These are phyloP conservation scores for Cinclus mexicanus DNA, from an alignment of 2,113 vertebrate genomes.

Conservation along the genomic window DNA sequence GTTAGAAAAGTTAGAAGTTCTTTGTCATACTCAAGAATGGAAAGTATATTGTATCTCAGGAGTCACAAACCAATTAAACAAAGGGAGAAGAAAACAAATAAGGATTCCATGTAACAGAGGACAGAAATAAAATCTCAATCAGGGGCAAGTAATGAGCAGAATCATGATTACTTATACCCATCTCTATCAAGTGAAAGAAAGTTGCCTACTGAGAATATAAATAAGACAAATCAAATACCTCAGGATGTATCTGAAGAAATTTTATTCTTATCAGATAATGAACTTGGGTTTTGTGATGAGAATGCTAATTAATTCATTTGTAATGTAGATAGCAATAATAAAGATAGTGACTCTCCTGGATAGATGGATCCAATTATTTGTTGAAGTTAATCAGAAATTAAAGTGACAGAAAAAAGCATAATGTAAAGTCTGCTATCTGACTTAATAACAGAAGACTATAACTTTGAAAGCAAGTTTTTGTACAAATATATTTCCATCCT, in stretches of 20 bases:
- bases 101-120: not conserved
- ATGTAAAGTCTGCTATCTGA: not conserved
- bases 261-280: constrained; percentile 53
- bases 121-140: not conserved
- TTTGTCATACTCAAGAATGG: not conserved
- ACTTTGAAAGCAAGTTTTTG: not conserved
- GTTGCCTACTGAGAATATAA: constrained; percentile 42
- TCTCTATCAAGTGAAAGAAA: not conserved
- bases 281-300: constrained; percentile 19
- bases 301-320: constrained; percentile 46
- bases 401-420: not conserved
- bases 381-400: constrained; percentile 20
- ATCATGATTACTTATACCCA: not conserved
- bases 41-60: not conserved
- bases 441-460: not conserved
- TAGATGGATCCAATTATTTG: not conserved
- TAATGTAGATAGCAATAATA: not conserved
- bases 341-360: not conserved
- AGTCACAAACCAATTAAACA: constrained; percentile 21
- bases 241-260: constrained; percentile 36
- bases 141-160: not conserved
- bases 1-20: not conserved
- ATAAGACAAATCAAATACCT: constrained; percentile 51
- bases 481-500: not conserved
- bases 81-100: constrained; percentile 15